Evolutionary conservation across 2,888 invertebrate species (phyloP), one percentile per base, ranked within the genome.

Genomic region (Strigamia crassipes): DNA sequence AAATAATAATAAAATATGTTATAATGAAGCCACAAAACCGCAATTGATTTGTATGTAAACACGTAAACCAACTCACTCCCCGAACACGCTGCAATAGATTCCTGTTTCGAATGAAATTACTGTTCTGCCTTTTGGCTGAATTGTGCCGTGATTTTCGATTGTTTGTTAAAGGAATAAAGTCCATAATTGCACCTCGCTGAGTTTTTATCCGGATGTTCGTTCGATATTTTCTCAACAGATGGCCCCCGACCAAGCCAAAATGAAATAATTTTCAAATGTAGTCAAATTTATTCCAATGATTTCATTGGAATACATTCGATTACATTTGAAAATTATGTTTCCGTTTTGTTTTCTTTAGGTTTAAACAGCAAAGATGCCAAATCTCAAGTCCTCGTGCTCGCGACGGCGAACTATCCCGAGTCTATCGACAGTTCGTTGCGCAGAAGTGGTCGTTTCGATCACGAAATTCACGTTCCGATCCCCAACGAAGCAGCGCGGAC

Each of bases 331-430:
- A n/a, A n/a, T n/a, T n/a, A n/a, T n/a, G n/a, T 34, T 34, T 34
- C 6, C 6, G 3, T 34, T 34, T 34, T 34, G 3, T 34, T 34
- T 34, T 34, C 6, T 6, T 6, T 34, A 34, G 34, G 90, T 84
- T 86, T 91, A 81, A 88, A 87, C 83, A 87, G 88, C 73, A 89
- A 89, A 78, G 90, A 90, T 84, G 89, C 88, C 84, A 92, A 91
- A 82, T 89, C 90, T 38, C 90, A 91, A 83, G 92, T 96, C 1
- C 88, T 98, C 83, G 93, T 99, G 18, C 92, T 99, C 86, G 99
- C 96, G n/a, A 97, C 99, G 0, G 98, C 99, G 51, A 97, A 96
- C 87, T 92, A 96, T 83, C 95, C 96, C 0, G 98, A 99, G 88
- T 90, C 94, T 0, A 89, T 99, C 79, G 99, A 99, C 88, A 95